Evolutionary conservation across 2,113 vertebrate genomes (phyloP).

Genomic region (Collichthys lucidus): DNA sequence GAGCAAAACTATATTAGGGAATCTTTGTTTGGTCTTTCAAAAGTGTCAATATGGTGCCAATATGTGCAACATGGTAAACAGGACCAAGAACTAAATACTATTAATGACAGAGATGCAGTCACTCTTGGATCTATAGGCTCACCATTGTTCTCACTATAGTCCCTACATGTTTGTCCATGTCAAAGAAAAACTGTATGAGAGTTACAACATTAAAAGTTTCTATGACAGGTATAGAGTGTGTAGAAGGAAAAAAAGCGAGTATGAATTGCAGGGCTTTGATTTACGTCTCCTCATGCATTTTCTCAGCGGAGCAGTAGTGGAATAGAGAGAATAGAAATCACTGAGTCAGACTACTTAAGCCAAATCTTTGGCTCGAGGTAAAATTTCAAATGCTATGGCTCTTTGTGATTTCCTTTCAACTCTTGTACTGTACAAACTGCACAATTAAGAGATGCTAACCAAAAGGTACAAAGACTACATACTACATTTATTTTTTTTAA

Average conservation of each 20-base stretch:
- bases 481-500: neutral
- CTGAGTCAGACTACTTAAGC: neutral
- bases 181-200: neutral
- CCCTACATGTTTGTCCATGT: neutral
- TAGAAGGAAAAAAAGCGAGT: neutral
- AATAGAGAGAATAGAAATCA: neutral
- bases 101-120: neutral
- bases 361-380: constrained; percentile 3
- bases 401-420: neutral
- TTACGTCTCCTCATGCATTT: constrained; percentile 1
- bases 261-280: neutral
- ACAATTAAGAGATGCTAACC: neutral
- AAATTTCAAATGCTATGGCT: neutral
- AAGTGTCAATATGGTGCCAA: neutral
- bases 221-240: neutral
- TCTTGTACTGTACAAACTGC: neutral
- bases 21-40: neutral
- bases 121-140: neutral
- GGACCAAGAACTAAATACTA: neutral
- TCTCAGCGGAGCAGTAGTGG: neutral
- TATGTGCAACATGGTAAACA: neutral
- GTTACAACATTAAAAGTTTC: neutral
- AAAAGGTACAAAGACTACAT: neutral
- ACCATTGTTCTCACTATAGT: neutral
- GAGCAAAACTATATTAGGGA: neutral